A percentile compares a stretch with the other conserved stretches of the same genome.
phyloP scores from a whole-genome alignment of 2,797 vertebrate genomes.

The Acropternis orthonyx region DNA sequence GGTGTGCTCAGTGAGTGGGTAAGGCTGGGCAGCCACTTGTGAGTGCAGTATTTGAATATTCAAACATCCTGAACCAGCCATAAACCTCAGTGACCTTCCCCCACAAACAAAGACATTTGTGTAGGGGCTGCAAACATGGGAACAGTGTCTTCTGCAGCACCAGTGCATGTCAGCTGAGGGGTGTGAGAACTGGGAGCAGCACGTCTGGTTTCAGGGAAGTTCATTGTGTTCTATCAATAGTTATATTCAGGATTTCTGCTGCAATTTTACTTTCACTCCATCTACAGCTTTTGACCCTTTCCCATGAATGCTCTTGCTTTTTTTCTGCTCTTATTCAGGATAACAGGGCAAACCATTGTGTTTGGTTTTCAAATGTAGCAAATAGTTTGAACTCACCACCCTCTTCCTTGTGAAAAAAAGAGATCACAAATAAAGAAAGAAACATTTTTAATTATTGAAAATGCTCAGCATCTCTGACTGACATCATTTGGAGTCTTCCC shows the following conservation, averaged over 20 bases:
- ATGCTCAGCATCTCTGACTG: background rate
- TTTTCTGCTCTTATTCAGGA: background rate
- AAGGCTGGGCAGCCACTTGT: background rate
- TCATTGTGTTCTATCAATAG: background rate
- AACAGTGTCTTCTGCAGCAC: background rate
- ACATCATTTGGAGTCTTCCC: background rate
- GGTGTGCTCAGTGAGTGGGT: accelerated
- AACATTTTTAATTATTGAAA: background rate
- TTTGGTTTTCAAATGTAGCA: background rate
- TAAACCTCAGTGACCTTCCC: background rate
- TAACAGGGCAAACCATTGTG: background rate
- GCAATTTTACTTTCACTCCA: background rate
- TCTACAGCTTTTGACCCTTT: background rate
- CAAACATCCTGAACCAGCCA: background rate
- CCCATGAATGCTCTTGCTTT: background rate
- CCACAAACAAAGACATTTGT: background rate
- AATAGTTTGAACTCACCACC: background rate
- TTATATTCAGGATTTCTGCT: background rate
- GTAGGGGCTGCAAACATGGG: background rate
- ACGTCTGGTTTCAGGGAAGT: background rate
- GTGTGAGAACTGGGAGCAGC: background rate
- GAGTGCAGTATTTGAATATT: background rate
- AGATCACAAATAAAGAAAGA: background rate
- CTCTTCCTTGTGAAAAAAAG: background rate
- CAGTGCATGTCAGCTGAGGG: background rate